Evolutionary conservation across 2,888 invertebrate species (phyloP).

Genomic region (Holacanthella duospinosa): DNA sequence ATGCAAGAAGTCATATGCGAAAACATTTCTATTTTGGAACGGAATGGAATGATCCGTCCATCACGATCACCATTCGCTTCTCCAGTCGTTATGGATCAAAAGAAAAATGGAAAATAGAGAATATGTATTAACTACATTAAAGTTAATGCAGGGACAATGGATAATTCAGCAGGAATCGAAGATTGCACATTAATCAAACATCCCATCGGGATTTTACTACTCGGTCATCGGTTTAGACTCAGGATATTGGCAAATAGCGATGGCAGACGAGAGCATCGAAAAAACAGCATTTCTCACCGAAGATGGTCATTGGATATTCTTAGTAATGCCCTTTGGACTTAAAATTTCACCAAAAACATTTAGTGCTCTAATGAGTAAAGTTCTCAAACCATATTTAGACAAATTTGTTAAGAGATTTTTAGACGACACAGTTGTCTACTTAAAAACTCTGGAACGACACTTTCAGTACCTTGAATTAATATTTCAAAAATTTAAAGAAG

Average conservation of each 20-base stretch:
- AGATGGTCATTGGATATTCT: constrained; percentile 15
- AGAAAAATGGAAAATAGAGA: background rate
- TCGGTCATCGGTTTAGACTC: background rate
- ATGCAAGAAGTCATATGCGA: background rate
- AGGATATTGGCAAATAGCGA: background rate
- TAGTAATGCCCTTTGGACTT: constrained; percentile 16
- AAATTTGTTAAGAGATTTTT: constrained; percentile 12
- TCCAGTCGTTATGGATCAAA: background rate
- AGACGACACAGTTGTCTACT: constrained; percentile 17
- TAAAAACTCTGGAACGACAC: constrained; percentile 11
- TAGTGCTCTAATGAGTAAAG: constrained; percentile 18
- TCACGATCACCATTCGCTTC: background rate
- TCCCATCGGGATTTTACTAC: background rate
- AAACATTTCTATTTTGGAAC: background rate
- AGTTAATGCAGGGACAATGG: background rate
- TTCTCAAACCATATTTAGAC: constrained; percentile 5
- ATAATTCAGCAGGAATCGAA: background rate
- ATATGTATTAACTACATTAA: background rate
- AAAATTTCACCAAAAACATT: constrained; percentile 14
- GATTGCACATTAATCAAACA: background rate
- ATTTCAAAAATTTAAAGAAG: constrained; percentile 10
- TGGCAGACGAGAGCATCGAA: constrained; percentile 3
- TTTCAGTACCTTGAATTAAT: constrained; percentile 13
- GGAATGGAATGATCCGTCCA: background rate
- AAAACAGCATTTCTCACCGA: constrained; percentile 28